phyloP scores from a whole-genome alignment of 2,888 invertebrate genomes.

The Miltochrista miniata region DNA sequence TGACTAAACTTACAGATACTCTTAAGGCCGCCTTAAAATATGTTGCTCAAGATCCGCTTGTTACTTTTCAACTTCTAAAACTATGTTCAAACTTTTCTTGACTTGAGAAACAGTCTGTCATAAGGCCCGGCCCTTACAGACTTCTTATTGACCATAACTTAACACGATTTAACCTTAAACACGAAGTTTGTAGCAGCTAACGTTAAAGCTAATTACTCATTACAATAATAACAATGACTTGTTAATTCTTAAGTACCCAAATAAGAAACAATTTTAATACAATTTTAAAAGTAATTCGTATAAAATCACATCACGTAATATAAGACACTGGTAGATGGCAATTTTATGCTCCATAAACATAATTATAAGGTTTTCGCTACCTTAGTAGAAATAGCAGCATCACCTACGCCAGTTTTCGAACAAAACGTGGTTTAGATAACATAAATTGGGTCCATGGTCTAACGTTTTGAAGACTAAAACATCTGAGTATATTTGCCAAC shows the following conservation, averaged over 20 bases:
- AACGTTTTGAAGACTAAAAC: too few species aligned
- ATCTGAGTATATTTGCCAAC: too few species aligned
- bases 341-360: slow-evolving; percentile 5
- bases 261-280: slow-evolving; percentile 15
- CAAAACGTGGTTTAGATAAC: too few species aligned
- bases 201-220: slow-evolving; percentile 36
- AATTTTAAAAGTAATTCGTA: slow-evolving; percentile 30
- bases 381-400: not conserved
- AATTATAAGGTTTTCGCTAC: not conserved
- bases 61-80: too few species aligned
- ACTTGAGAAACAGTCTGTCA: not conserved
- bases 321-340: slow-evolving; percentile 31
- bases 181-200: not conserved
- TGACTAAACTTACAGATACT: too few species aligned
- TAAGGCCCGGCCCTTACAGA: slow-evolving; percentile 4
- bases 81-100: too few species aligned
- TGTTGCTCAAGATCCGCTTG: too few species aligned
- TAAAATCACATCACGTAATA: slow-evolving; percentile 35
- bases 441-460: too few species aligned
- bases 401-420: not conserved
- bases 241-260: slow-evolving; percentile 26
- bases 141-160: slow-evolving; percentile 26
- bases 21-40: too few species aligned
- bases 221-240: slow-evolving; percentile 38
- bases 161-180: too few species aligned